Percentiles rank a stretch among this genome's conserved stretches.
These are phyloP conservation scores for Argentina silus DNA, from an alignment of 2,797 vertebrate genomes.

Conservation along the genomic window DNA sequence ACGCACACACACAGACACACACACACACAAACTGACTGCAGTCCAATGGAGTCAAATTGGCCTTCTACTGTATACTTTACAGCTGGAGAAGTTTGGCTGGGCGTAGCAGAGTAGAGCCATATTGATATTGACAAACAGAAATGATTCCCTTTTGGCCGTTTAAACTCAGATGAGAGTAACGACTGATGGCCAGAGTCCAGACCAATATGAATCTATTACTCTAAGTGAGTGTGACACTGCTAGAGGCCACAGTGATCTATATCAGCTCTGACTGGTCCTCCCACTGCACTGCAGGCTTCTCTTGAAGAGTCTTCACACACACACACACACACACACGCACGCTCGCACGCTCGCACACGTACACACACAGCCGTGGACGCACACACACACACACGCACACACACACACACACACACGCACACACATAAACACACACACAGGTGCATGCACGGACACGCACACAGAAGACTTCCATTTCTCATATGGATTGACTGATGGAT, in stretches of 20 bases:
- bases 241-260: background rate
- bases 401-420: no score
- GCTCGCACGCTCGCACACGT: no score
- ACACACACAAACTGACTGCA: background rate
- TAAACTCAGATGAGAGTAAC: background rate
- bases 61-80: no score
- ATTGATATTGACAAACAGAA: slow-evolving; percentile 55
- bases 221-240: background rate
- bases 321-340: no score
- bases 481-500: slow-evolving; percentile 35
- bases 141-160: background rate
- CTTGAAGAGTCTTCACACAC: no score
- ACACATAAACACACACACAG: no score
- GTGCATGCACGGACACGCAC: no score
- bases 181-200: slow-evolving; percentile 55
- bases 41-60: no score
- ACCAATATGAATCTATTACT: slow-evolving; percentile 43
- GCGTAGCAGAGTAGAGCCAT: slow-evolving; percentile 23
- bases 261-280: background rate
- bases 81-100: slow-evolving; percentile 24
- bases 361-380: no score
- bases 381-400: no score
- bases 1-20: background rate
- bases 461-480: slow-evolving; percentile 43
- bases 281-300: no score